Base-by-base conservation (phyloP, 2,888 invertebrate genomes). In the Magallana nippona region DNA sequence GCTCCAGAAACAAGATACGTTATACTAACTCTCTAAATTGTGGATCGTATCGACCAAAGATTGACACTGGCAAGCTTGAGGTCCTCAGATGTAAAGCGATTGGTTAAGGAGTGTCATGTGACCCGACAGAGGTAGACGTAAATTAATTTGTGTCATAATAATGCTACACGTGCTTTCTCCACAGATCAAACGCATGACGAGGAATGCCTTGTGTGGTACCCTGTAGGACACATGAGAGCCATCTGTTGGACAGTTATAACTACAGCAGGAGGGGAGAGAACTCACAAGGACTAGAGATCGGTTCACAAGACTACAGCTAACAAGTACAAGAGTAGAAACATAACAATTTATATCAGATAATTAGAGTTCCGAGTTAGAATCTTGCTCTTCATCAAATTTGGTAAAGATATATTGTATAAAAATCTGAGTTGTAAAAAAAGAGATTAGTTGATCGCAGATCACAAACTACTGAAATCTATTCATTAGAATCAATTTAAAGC, bases 41-140 rank as follows among this genome's bases (percentile, higher is more conserved):
- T 22, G 17, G 19, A 60, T 19, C 60, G 22, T 15, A 71, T 5
- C 2, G 71, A 71, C 22, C 11, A 13, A 71, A 27, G 13, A 27
- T 71, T 32, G 22, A 22, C 27, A 22, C 27, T 71, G 71, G 71
- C 71, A 71, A 71, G 71, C 71, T 27, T 13, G 71, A 15, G 27
- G 71, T 71, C 71, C 71, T 71, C 22, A 17, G 71, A 22, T 27
- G 27, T 32, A 32, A 15, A 27, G 71, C 32, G 13, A 71, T 71
- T 27, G 71, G 71, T 71, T 71, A 71, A 71, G 27, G 17, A 71
- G 71, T 71, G 71, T 71, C 71, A 71, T 71, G 71, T 71, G 71
- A 71, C 71, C 71, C 17, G 17, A 60, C 60, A 71, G 71, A 71
- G 71, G 71, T 71, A 71, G 71, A 71, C 15, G 27, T 27, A 71